Conservation (phyloP, 2,888 invertebrate genomes). For the Megalurothrips usitatus region DNA sequence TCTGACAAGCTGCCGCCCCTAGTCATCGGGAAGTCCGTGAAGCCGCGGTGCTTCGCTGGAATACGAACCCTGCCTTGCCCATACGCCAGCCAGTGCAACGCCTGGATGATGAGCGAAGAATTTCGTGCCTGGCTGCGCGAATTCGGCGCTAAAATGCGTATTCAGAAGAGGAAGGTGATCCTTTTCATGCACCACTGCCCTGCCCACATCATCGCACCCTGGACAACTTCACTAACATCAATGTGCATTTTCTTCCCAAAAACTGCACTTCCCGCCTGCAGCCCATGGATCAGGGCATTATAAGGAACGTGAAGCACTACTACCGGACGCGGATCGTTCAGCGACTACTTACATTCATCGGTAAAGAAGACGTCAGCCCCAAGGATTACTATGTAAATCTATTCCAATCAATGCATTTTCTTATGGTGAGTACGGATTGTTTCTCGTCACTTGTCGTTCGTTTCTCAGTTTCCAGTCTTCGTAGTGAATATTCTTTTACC, state of each 20-base stretch:
- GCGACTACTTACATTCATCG: background rate
- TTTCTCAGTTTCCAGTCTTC: background rate
- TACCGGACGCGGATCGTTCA: background rate
- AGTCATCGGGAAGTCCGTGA: constrained; percentile 42
- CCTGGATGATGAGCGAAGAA: background rate
- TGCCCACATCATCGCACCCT: constrained; percentile 37
- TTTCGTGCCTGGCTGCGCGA: background rate
- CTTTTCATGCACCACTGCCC: constrained; percentile 41
- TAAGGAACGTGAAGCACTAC: background rate
- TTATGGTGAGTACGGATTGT: background rate
- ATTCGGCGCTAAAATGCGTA: background rate
- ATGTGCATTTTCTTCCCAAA: constrained; percentile 42
- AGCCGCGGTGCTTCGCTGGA: constrained; percentile 29
- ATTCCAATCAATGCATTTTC: background rate
- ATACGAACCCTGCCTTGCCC: background rate
- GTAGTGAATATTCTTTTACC: background rate
- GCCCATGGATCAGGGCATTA: background rate
- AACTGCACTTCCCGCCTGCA: constrained; percentile 33
- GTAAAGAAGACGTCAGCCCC: background rate
- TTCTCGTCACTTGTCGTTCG: background rate
- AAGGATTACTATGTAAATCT: background rate
- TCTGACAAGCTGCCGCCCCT: constrained; percentile 42
- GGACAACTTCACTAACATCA: constrained; percentile 34
- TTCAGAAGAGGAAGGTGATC: constrained; percentile 37
- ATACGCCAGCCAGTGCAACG: background rate